Percentiles rank a stretch among this genome's conserved stretches.
Conservation (phyloP, 1,140 invertebrate species). For the Drosophila bocki region DNA sequence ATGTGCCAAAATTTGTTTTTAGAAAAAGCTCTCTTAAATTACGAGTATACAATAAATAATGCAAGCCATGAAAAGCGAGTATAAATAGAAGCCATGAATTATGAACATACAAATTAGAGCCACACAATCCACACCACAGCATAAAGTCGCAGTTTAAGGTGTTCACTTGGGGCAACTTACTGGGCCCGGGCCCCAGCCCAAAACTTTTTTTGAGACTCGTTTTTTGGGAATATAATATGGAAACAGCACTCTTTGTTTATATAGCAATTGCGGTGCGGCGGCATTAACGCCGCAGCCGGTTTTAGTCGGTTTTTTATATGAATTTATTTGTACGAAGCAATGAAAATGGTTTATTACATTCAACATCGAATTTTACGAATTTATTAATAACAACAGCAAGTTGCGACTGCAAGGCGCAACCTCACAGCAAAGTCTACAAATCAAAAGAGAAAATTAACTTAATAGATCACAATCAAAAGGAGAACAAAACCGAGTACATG, state of each 20-base stretch:
- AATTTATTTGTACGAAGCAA: conserved; percentile 71
- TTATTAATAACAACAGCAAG: conserved; percentile 61
- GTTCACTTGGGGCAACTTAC: conserved; percentile 47
- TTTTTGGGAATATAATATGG: conserved; percentile 40
- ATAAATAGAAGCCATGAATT: conserved; percentile 53
- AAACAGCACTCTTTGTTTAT: conserved; percentile 61
- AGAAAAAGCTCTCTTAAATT: conserved; percentile 67
- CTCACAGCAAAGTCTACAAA: conserved; percentile 54
- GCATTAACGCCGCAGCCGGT: conserved; percentile 38
- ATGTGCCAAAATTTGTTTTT: conserved; percentile 80
- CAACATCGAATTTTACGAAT: conserved; percentile 84
- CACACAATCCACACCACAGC: conserved; percentile 31
- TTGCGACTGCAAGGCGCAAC: conserved; percentile 51
- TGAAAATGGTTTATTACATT: conserved; percentile 78
- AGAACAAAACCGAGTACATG: conserved; percentile 49
- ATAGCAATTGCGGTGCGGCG: conserved; percentile 28
- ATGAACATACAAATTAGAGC: conserved; percentile 45
- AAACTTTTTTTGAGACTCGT: conserved; percentile 49
- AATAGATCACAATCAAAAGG: conserved; percentile 76
- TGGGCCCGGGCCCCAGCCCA: conserved; percentile 14
- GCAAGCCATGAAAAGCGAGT: conserved; percentile 46
- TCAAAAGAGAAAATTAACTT: conserved; percentile 64
- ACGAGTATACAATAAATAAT: conserved; percentile 67
- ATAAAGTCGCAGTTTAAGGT: conserved; percentile 44
- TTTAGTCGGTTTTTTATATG: conserved; percentile 71